phyloP scores from a whole-genome alignment of 2,797 vertebrate genomes.

The Tiaroga cobitis region DNA sequence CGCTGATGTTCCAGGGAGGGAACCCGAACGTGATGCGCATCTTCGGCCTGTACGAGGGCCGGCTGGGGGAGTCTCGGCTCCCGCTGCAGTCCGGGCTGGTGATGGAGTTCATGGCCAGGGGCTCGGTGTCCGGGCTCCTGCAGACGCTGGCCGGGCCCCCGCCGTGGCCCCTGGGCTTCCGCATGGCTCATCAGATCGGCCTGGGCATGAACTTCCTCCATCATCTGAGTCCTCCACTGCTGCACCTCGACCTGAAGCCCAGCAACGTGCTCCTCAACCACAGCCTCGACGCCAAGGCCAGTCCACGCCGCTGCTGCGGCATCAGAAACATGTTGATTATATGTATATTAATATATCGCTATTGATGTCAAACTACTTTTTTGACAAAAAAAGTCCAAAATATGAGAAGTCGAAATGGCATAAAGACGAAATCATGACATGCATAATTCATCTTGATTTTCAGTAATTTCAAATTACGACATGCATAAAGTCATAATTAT shows the following conservation, averaged over 20 bases:
- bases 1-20: constrained; percentile 71
- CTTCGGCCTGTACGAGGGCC: constrained; percentile 70
- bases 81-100: constrained; percentile 70
- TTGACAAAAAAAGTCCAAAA: too few species aligned
- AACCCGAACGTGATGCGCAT: constrained; percentile 72
- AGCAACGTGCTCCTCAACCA: constrained; percentile 78
- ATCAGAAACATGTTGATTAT: accelerated
- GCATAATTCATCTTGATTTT: too few species aligned
- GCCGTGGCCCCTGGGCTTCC: constrained; percentile 71
- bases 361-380: neutral
- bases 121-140: constrained; percentile 71
- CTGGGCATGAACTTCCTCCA: constrained; percentile 82
- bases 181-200: constrained; percentile 74
- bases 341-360: too few species aligned
- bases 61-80: neutral
- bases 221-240: constrained; percentile 68
- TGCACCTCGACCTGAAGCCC: constrained; percentile 82
- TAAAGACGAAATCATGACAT: too few species aligned
- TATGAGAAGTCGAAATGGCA: too few species aligned
- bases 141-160: constrained; percentile 47
- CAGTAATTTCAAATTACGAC: too few species aligned
- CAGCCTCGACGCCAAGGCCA: constrained; percentile 73
- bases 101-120: constrained; percentile 81
- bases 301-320: neutral
- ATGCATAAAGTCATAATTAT: too few species aligned